A percentile compares a stretch with the other conserved stretches of the same genome.
Evolutionary conservation across 2,113 vertebrate genomes (phyloP).

Genomic region (Brachyhypopomus occidentalis): DNA sequence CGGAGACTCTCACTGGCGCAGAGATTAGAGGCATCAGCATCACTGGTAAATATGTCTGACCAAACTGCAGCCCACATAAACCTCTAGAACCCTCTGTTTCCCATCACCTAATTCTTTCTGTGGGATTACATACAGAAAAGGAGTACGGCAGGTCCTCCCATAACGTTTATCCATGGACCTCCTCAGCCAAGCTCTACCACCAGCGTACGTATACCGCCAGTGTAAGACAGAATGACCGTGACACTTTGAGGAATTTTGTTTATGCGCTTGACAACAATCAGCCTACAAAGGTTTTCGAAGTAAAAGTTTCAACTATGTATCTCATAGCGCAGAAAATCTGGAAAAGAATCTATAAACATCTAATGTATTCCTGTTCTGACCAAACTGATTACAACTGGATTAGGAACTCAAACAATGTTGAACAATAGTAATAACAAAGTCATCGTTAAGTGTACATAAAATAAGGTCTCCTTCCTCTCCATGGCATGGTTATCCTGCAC

Average conservation of each 20-base stretch:
- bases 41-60: slow-evolving; percentile 24
- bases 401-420: neutral
- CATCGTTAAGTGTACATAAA: slow-evolving; percentile 13
- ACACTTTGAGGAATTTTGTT: slow-evolving; percentile 8
- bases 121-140: slow-evolving; percentile 12
- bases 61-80: slow-evolving; percentile 23
- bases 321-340: neutral
- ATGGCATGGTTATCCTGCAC: slow-evolving; percentile 38
- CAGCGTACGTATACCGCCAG: neutral
- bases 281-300: neutral
- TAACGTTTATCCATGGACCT: neutral
- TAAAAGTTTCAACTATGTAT: neutral
- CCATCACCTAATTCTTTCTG: slow-evolving; percentile 5
- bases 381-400: slow-evolving; percentile 29
- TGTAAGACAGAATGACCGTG: neutral
- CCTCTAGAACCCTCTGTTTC: slow-evolving; percentile 20
- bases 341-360: slow-evolving; percentile 6
- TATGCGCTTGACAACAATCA: slow-evolving; percentile 2
- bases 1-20: slow-evolving; percentile 30
- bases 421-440: neutral
- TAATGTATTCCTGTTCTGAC: neutral
- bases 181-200: neutral
- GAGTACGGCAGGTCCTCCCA: neutral
- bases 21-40: slow-evolving; percentile 19
- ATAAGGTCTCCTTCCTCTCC: slow-evolving; percentile 10